phyloP scores from a whole-genome alignment of 2,113 vertebrate species.

The Willisornis vidua region DNA sequence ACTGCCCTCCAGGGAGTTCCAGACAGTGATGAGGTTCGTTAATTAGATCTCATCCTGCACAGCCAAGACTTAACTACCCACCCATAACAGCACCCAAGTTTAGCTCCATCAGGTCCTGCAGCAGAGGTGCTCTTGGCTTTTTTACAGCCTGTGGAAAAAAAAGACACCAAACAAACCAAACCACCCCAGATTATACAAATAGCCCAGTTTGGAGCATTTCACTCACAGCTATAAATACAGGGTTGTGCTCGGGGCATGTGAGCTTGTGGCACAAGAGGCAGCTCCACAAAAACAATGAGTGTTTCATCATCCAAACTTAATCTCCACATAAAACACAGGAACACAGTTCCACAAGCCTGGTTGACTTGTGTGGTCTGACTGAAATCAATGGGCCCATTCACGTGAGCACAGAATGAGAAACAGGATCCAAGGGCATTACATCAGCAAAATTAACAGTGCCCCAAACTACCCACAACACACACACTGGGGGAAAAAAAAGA shows the following conservation, averaged over 20 bases:
- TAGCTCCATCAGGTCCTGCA: background rate
- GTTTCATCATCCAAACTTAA: slow-evolving; percentile 39
- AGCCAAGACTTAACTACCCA: background rate
- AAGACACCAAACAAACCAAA: background rate
- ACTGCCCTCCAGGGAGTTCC: no score
- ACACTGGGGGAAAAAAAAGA: background rate
- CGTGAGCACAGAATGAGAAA: slow-evolving; percentile 17
- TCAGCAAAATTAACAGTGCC: slow-evolving; percentile 16
- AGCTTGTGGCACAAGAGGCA: background rate
- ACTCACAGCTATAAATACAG: slow-evolving; percentile 1
- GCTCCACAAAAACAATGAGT: background rate
- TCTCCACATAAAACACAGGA: slow-evolving; percentile 20
- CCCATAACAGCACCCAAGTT: background rate
- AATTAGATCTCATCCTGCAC: background rate
- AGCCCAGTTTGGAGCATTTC: background rate
- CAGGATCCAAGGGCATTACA: slow-evolving; percentile 26
- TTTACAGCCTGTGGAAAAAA: background rate
- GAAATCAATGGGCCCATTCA: slow-evolving; percentile 48
- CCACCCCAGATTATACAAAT: background rate
- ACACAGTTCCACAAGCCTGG: background rate
- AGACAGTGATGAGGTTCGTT: no score
- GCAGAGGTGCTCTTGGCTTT: background rate
- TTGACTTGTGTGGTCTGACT: slow-evolving; percentile 39
- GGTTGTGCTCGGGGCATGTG: background rate
- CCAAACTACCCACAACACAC: background rate